These are phyloP conservation scores for Disparrhopalites patrizii DNA, from an alignment of 2,888 invertebrate genomes.

Conservation along the genomic window DNA sequence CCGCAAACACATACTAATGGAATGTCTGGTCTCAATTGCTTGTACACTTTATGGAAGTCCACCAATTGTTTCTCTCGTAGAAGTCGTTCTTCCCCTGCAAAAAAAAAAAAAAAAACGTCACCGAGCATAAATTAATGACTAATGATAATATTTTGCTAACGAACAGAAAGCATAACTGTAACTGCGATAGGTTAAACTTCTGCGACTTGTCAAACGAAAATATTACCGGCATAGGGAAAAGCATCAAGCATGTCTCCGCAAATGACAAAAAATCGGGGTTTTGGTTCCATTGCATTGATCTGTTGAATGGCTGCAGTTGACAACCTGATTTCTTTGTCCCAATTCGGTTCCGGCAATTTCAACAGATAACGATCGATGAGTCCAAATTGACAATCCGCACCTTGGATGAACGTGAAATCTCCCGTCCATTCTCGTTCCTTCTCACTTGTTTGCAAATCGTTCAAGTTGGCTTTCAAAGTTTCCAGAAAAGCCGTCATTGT, in stretches of 20 bases:
- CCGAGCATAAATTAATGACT: no score
- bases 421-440: slow-evolving; percentile 51
- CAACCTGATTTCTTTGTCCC: slow-evolving; percentile 54
- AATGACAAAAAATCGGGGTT: slow-evolving; percentile 55
- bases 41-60: slow-evolving; percentile 51
- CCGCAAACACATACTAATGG: slow-evolving; percentile 56
- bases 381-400: slow-evolving; percentile 55
- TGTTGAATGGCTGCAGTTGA: slow-evolving; percentile 51
- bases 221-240: slow-evolving; percentile 50
- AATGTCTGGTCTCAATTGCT: slow-evolving; percentile 52
- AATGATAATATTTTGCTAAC: no score
- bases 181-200: no score
- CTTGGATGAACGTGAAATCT: slow-evolving; percentile 55
- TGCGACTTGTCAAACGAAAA: background rate
- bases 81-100: slow-evolving; percentile 33
- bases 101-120: background rate
- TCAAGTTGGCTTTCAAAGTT: background rate
- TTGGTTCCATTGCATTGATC: slow-evolving; percentile 53
- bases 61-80: slow-evolving; percentile 51
- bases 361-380: slow-evolving; percentile 52
- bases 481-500: no score
- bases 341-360: slow-evolving; percentile 50
- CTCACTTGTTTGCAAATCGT: slow-evolving; percentile 1
- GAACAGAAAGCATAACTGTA: no score
- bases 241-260: slow-evolving; percentile 57